Percentiles rank a stretch among this genome's conserved stretches.
phyloP scores from a whole-genome alignment of 2,113 vertebrate species.

The Plecotus auritus region DNA sequence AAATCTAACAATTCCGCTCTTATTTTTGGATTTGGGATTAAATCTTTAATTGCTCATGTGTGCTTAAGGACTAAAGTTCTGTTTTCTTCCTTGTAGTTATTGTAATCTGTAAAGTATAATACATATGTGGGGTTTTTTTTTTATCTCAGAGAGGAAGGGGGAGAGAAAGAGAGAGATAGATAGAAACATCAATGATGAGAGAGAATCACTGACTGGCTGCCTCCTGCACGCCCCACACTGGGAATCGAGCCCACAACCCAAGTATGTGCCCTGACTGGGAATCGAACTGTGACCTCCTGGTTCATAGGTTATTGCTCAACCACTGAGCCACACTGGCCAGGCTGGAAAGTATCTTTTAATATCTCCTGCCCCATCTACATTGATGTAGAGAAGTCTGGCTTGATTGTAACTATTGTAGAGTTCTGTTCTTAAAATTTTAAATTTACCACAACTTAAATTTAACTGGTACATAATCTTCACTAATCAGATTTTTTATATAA shows the following conservation, averaged over 20 bases:
- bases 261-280: too few relatives aligned
- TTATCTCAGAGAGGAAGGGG: too few relatives aligned
- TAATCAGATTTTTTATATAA: conserved; percentile 13
- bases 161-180: too few relatives aligned
- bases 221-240: too few relatives aligned
- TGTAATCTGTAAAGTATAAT: not conserved
- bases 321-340: not conserved
- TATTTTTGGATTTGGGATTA: not conserved
- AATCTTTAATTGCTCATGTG: not conserved
- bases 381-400: not conserved
- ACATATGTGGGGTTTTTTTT: too few relatives aligned
- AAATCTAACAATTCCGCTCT: not conserved
- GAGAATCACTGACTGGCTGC: too few relatives aligned
- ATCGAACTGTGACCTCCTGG: too few relatives aligned
- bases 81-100: not conserved
- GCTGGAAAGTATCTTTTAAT: not conserved
- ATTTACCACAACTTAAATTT: not conserved
- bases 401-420: not conserved
- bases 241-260: too few relatives aligned
- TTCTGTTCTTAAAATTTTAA: not conserved
- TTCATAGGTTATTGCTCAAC: too few relatives aligned
- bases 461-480: not conserved
- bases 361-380: not conserved
- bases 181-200: too few relatives aligned
- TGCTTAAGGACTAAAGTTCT: not conserved